phyloP scores from a whole-genome alignment of 2,888 invertebrate genomes.

The Pheosia gnoma region DNA sequence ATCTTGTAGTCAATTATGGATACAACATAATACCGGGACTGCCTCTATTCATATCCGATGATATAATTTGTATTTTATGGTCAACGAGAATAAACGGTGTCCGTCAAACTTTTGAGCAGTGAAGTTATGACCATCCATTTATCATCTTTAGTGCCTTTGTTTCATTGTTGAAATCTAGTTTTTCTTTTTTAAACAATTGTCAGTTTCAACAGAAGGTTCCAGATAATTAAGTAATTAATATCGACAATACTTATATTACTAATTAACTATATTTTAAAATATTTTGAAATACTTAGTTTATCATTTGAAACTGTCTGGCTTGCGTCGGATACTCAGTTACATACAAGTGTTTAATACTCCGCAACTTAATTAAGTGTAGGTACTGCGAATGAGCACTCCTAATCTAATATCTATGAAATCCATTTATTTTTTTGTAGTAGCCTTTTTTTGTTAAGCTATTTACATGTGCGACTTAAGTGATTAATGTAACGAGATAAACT shows the following conservation, averaged over 20 bases:
- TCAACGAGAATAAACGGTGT: constrained; percentile 42
- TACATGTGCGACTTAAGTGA: constrained; percentile 38
- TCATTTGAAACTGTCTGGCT: too few relatives aligned
- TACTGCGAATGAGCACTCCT: constrained; percentile 21
- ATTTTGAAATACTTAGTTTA: too few relatives aligned
- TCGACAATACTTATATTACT: too few relatives aligned
- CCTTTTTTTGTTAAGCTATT: constrained; percentile 28
- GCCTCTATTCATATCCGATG: constrained; percentile 52
- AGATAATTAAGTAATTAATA: too few relatives aligned
- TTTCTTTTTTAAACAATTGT: too few relatives aligned
- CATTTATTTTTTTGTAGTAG: constrained; percentile 19
- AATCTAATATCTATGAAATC: constrained; percentile 32
- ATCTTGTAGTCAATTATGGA: constrained; percentile 52
- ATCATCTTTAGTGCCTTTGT: constrained; percentile 11
- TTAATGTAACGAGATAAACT: constrained; percentile 43
- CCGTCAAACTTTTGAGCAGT: constrained; percentile 34
- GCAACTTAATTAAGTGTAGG: constrained; percentile 9
- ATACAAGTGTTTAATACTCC: not conserved
- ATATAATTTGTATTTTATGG: constrained; percentile 53
- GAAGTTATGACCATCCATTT: constrained; percentile 23
- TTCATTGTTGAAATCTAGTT: not conserved
- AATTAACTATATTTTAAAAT: too few relatives aligned
- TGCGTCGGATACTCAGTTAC: not conserved
- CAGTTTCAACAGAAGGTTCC: too few relatives aligned
- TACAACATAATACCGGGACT: constrained; percentile 49